phyloP scores from a whole-genome alignment of 2,797 vertebrate genomes.

The Lagorchestes hirsutus region DNA sequence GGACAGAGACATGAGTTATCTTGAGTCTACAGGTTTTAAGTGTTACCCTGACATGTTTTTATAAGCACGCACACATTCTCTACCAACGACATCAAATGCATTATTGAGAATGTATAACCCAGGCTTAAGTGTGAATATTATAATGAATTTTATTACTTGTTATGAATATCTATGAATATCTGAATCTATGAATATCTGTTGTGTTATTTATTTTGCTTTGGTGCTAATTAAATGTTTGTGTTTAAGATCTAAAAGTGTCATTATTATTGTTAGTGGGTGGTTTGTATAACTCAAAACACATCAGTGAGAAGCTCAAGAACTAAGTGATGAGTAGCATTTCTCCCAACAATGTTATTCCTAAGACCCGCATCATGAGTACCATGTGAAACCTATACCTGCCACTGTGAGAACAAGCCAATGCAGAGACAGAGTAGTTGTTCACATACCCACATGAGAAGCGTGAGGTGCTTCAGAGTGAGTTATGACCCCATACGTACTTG shows the following conservation, averaged over 20 bases:
- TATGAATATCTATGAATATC: background rate
- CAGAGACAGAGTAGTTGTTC: no score
- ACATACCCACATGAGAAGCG: no score
- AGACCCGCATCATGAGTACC: background rate
- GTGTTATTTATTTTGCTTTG: background rate
- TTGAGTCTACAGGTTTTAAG: no score
- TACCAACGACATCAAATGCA: background rate
- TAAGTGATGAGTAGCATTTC: background rate
- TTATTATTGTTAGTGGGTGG: background rate
- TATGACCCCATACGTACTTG: no score
- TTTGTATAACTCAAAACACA: background rate
- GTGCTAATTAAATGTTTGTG: background rate
- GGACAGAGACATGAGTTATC: no score
- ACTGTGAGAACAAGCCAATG: no score
- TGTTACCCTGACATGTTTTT: no score
- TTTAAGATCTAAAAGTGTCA: background rate
- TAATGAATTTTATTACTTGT: background rate
- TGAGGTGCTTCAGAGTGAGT: no score
- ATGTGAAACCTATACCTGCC: no score
- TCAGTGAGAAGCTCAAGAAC: background rate
- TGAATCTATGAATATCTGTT: background rate
- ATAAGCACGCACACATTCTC: no score
- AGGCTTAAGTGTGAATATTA: background rate
- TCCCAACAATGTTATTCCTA: background rate
- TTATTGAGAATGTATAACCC: background rate